These are phyloP conservation scores for Euura saliciscinereae DNA, from an alignment of 1,140 invertebrate genomes.

Conservation along the genomic window DNA sequence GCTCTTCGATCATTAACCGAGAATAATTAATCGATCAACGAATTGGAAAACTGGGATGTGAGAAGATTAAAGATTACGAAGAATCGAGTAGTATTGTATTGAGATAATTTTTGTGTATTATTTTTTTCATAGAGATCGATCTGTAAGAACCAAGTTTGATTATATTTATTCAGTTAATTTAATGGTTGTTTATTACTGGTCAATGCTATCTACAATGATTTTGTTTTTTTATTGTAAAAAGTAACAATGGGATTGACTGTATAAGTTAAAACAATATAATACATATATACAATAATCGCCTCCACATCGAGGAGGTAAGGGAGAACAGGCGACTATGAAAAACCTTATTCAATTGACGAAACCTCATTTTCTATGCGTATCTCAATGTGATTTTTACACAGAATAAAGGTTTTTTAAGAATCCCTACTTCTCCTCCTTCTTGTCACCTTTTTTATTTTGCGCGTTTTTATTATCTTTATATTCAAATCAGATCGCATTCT, in stretches of 20 bases:
- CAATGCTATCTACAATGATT: constrained; percentile 51
- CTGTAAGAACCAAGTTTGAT: not conserved
- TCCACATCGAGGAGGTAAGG: not conserved
- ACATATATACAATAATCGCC: constrained; percentile 41
- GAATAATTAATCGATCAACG: not conserved
- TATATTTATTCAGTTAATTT: constrained; percentile 31
- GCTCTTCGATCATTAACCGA: not conserved
- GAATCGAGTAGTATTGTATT: not conserved
- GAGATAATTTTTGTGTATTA: not conserved
- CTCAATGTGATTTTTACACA: too few species aligned
- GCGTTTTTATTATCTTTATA: too few species aligned
- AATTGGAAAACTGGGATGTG: not conserved
- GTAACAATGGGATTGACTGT: constrained; percentile 48
- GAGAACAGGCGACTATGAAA: not conserved
- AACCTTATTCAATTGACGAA: not conserved
- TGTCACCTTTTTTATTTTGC: not conserved
- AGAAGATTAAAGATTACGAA: not conserved
- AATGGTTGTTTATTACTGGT: constrained; percentile 44
- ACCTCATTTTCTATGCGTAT: too few species aligned
- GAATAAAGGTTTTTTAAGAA: too few species aligned
- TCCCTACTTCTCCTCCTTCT: not conserved
- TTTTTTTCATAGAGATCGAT: not conserved
- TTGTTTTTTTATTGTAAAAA: constrained; percentile 44
- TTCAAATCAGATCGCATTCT: too few species aligned
- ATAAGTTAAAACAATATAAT: constrained; percentile 49